Conservation (phyloP, 2,888 invertebrate genomes). For the Kryphioiulus occultus region DNA sequence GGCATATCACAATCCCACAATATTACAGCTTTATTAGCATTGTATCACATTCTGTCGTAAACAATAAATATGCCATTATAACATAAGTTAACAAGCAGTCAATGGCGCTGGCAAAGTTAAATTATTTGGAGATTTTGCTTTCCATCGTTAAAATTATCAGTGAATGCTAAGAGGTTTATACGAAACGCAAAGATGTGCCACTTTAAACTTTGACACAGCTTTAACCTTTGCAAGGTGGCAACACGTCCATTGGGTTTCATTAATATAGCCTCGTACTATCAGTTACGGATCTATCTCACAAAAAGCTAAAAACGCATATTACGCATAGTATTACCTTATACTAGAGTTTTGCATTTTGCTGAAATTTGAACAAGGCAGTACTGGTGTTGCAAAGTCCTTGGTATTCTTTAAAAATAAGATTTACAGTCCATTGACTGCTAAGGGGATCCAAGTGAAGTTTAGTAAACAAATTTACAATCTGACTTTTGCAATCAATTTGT, state of each 20-base stretch:
- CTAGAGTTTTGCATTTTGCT: neutral
- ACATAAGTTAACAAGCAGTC: neutral
- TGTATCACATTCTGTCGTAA: neutral
- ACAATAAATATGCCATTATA: neutral
- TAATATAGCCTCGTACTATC: neutral
- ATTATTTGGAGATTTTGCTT: neutral
- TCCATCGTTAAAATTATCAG: neutral
- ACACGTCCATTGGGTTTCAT: no score
- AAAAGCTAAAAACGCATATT: neutral
- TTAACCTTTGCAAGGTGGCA: no score
- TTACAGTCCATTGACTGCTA: neutral
- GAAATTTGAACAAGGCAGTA: neutral
- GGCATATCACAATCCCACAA: neutral
- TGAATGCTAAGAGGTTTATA: neutral
- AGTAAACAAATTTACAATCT: neutral
- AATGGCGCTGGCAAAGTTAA: neutral
- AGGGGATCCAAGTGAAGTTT: neutral
- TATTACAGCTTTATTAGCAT: neutral
- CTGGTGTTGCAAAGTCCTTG: conserved; percentile 5
- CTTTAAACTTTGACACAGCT: neutral
- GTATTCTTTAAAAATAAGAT: neutral
- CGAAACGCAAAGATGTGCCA: neutral
- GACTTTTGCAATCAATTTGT: neutral
- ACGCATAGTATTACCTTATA: neutral
- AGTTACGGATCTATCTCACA: neutral